A percentile compares a stretch with the other conserved stretches of the same genome.
Evolutionary conservation across 1,140 invertebrate species (phyloP).

Genomic region (Aphelenchoides fujianensis): DNA sequence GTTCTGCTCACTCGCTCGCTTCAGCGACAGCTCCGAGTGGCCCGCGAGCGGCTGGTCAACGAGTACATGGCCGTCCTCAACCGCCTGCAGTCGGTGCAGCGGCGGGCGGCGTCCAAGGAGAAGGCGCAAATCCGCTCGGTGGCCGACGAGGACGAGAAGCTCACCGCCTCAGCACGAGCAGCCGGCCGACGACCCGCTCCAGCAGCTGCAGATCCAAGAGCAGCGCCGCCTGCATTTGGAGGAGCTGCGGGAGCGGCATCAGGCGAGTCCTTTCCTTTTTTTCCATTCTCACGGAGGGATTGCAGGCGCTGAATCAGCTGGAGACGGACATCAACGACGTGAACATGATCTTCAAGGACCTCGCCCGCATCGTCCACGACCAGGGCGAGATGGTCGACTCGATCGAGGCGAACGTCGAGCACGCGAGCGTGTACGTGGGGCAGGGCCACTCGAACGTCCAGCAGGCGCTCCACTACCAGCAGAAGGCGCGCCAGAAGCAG

Average conservation of each 20-base stretch:
- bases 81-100: slow-evolving; percentile 74
- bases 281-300: too few relatives aligned
- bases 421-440: slow-evolving; percentile 76
- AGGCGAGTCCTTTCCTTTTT: slow-evolving; percentile 68
- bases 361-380: slow-evolving; percentile 90
- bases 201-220: slow-evolving; percentile 75
- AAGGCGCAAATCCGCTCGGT: slow-evolving; percentile 64
- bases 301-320: slow-evolving; percentile 62
- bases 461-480: slow-evolving; percentile 57
- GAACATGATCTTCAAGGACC: slow-evolving; percentile 96
- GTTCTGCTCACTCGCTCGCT: too few relatives aligned
- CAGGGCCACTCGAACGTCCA: slow-evolving; percentile 51
- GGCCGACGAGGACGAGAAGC: slow-evolving; percentile 42
- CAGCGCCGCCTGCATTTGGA: slow-evolving; percentile 82
- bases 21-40: slow-evolving; percentile 81
- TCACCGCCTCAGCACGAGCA: slow-evolving; percentile 19
- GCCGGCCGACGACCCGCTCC: slow-evolving; percentile 43
- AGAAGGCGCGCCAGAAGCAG: slow-evolving; percentile 57
- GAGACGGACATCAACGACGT: slow-evolving; percentile 89
- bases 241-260: slow-evolving; percentile 81
- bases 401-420: slow-evolving; percentile 91
- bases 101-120: slow-evolving; percentile 77
- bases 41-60: slow-evolving; percentile 83
- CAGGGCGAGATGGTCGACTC: slow-evolving; percentile 91
- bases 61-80: slow-evolving; percentile 89